These are phyloP conservation scores for Salvelinus sp. DNA, from an alignment of 2,113 vertebrate species.

Conservation along the genomic window DNA sequence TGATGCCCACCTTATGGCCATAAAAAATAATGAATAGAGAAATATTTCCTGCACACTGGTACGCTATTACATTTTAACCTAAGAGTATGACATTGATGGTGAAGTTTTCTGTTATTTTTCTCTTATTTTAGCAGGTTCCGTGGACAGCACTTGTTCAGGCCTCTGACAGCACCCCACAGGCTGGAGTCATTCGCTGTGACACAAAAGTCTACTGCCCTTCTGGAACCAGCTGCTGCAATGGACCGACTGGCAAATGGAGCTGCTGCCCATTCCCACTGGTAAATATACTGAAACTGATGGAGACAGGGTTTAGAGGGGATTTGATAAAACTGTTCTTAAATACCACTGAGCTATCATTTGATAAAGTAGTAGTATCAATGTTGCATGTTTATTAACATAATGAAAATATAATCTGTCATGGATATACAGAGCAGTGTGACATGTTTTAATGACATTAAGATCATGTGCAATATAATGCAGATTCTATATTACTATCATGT, in stretches of 20 bases:
- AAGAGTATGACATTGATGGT: too few species aligned
- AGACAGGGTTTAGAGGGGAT: not conserved
- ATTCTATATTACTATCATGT: not conserved
- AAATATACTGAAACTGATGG: slow-evolving; percentile 14
- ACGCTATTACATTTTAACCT: too few species aligned
- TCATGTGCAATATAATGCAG: not conserved
- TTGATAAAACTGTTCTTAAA: not conserved
- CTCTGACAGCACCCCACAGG: not conserved
- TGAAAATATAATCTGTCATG: not conserved
- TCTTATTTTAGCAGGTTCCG: slow-evolving; percentile 31
- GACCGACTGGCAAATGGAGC: slow-evolving; percentile 44
- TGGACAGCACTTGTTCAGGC: slow-evolving; percentile 31
- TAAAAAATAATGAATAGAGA: too few species aligned
- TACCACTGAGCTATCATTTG: not conserved
- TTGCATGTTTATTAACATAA: not conserved
- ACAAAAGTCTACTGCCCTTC: slow-evolving; percentile 48
- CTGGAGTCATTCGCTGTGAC: slow-evolving; percentile 63
- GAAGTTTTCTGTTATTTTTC: not conserved
- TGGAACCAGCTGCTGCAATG: slow-evolving; percentile 65
- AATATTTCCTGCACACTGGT: too few species aligned
- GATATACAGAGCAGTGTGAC: too few species aligned
- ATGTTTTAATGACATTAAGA: too few species aligned
- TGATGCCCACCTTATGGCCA: too few species aligned
- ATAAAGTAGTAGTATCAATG: not conserved
- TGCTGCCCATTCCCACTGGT: slow-evolving; percentile 74